Conservation (phyloP, 1,140 invertebrate species). For the Colletes latitarsis region DNA sequence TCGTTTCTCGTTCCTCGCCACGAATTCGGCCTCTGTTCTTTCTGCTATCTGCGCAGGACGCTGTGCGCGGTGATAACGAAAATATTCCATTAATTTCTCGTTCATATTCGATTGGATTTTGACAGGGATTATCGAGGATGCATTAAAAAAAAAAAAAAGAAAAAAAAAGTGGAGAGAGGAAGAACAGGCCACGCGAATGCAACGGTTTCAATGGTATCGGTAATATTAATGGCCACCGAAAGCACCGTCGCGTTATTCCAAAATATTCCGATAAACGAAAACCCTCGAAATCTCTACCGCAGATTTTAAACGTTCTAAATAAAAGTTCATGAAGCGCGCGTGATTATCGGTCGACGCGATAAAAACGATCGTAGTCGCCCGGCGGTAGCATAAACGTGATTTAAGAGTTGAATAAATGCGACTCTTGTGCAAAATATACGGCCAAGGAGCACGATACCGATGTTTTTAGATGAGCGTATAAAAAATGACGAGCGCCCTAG, state of each 20-base stretch:
- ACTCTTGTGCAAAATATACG: background rate
- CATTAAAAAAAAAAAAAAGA: background rate
- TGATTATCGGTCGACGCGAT: slow-evolving; percentile 12
- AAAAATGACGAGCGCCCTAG: background rate
- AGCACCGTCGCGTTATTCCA: slow-evolving; percentile 12
- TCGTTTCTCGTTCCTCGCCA: slow-evolving; percentile 24
- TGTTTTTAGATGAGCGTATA: background rate
- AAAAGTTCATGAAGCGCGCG: slow-evolving; percentile 28
- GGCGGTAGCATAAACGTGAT: background rate
- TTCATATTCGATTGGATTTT: slow-evolving; percentile 40
- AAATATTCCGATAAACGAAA: slow-evolving; percentile 47
- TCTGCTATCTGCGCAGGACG: slow-evolving; percentile 22
- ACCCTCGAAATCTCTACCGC: slow-evolving; percentile 2
- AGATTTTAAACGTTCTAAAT: slow-evolving; percentile 26
- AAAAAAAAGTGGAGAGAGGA: background rate
- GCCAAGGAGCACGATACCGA: background rate
- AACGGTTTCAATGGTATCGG: slow-evolving; percentile 36
- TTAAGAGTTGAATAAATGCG: background rate
- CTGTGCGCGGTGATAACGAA: slow-evolving; percentile 35
- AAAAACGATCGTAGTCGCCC: background rate
- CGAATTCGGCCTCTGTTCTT: slow-evolving; percentile 7
- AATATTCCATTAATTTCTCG: slow-evolving; percentile 52
- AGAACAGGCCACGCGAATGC: background rate
- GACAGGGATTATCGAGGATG: slow-evolving; percentile 42
- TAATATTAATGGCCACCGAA: slow-evolving; percentile 37